Evolutionary conservation across 2,888 invertebrate species (phyloP).

Genomic region (Epinotia ramella): DNA sequence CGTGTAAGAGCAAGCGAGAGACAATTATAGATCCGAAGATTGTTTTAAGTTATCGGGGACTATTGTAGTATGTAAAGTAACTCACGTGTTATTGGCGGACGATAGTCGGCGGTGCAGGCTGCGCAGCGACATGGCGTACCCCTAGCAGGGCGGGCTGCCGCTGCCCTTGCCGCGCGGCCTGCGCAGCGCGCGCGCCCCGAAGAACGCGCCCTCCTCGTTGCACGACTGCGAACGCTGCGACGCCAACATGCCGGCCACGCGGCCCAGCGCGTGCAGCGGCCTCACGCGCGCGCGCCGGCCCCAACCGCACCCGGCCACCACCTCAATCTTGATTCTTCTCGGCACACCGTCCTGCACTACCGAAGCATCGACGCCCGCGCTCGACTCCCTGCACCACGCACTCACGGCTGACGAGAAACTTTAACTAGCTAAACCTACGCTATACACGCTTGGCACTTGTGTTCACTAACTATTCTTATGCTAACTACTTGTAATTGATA

Average conservation of each 20-base stretch:
- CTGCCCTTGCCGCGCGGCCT: conserved; percentile 86
- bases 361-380: conserved; percentile 37
- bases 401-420: conserved; percentile 49
- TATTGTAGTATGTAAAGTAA: conserved; percentile 46
- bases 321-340: conserved; percentile 74
- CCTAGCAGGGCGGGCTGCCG: conserved; percentile 86
- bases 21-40: too few species aligned
- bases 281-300: conserved; percentile 84
- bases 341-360: conserved; percentile 53
- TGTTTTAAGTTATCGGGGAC: too few species aligned
- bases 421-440: conserved; percentile 37
- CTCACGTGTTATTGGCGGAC: conserved; percentile 86
- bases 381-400: conserved; percentile 43
- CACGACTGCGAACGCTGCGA: conserved; percentile 84
- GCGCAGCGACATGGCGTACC: conserved; percentile 88
- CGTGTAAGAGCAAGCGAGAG: too few species aligned
- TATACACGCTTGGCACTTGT: conserved; percentile 63
- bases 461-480: conserved; percentile 61
- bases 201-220: conserved; percentile 85
- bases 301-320: conserved; percentile 82
- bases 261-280: conserved; percentile 78
- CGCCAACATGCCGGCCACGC: conserved; percentile 82
- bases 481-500: conserved; percentile 67
- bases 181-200: conserved; percentile 83
- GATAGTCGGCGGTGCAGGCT: conserved; percentile 87